Conservation (phyloP, 1,140 invertebrate species). For the Nephila pilipes region DNA sequence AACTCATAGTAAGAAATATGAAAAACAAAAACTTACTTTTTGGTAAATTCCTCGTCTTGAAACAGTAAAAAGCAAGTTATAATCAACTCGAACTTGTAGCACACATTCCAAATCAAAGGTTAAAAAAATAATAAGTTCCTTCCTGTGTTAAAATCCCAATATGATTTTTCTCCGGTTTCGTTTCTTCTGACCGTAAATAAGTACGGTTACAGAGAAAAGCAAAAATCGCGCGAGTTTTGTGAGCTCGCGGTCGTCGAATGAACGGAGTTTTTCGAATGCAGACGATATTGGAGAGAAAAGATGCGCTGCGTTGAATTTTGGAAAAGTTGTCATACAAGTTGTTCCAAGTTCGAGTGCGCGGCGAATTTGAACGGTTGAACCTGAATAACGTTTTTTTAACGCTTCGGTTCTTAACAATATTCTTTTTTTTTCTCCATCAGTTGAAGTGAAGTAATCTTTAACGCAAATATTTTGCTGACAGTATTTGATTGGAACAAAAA, state of each 20-base stretch:
- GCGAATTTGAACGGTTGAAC: background rate
- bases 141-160: background rate
- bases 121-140: background rate
- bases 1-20: background rate
- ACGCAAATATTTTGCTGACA: no score
- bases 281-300: background rate
- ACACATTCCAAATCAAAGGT: background rate
- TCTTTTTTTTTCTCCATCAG: background rate
- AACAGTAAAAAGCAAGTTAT: background rate
- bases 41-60: background rate
- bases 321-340: background rate
- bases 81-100: background rate
- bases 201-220: background rate
- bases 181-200: background rate
- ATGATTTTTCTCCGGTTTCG: background rate
- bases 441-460: no score
- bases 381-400: background rate
- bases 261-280: background rate
- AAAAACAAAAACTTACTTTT: background rate
- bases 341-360: background rate
- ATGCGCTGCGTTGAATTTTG: background rate
- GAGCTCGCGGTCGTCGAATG: slow-evolving; percentile 15
- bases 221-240: slow-evolving; percentile 1
- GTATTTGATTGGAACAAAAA: no score
- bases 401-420: no score